Percentiles rank a stretch among this genome's conserved stretches.
Evolutionary conservation across 2,888 invertebrate species (phyloP).

Genomic region (Sarcophaga carnaria): DNA sequence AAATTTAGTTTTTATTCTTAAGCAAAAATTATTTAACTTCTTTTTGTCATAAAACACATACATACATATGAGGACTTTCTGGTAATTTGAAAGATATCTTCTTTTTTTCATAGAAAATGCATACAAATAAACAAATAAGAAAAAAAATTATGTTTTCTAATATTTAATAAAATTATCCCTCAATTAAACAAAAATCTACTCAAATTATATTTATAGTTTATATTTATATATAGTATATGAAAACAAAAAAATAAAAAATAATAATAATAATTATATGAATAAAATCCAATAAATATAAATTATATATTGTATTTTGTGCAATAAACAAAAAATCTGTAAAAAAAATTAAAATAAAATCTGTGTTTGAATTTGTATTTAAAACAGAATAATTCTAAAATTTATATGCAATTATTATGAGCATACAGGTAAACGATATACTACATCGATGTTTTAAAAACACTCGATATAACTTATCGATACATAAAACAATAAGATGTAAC

Average conservation of each 20-base stretch:
- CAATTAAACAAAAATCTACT: constrained; percentile 57
- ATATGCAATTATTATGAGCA: too few relatives aligned
- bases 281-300: constrained; percentile 52
- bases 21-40: constrained; percentile 52
- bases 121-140: constrained; percentile 16
- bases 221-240: constrained; percentile 24
- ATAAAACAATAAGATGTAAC: too few relatives aligned
- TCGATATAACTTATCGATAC: too few relatives aligned
- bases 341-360: constrained; percentile 16
- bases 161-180: constrained; percentile 49
- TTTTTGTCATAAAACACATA: constrained; percentile 40
- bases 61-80: constrained; percentile 25
- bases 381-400: too few relatives aligned
- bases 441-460: too few relatives aligned
- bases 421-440: too few relatives aligned
- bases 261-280: constrained; percentile 38
- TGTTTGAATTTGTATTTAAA: too few relatives aligned
- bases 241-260: background rate
- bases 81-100: background rate
- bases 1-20: constrained; percentile 43
- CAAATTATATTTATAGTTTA: constrained; percentile 62
- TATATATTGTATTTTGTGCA: constrained; percentile 68
- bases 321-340: constrained; percentile 65
- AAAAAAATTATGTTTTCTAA: constrained; percentile 17
- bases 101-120: constrained; percentile 26